Conservation (phyloP, 2,113 vertebrate genomes). For the Oriolus oriolus region DNA sequence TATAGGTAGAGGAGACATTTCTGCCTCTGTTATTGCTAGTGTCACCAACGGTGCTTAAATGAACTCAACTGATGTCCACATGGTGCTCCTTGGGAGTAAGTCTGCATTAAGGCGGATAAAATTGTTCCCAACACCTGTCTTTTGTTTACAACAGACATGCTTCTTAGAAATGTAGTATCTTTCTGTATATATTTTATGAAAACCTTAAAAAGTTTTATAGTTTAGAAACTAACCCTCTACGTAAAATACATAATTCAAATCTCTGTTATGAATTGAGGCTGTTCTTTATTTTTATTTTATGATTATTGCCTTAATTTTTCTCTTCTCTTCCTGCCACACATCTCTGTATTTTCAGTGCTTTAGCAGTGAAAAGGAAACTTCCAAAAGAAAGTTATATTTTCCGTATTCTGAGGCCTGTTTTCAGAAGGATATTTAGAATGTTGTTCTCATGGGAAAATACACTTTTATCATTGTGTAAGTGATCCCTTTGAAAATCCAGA, state of each 20-base stretch:
- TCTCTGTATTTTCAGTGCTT: neutral
- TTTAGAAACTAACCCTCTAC: neutral
- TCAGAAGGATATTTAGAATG: neutral
- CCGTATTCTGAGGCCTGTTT: neutral
- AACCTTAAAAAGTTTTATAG: neutral
- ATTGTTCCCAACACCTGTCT: neutral
- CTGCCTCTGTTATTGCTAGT: neutral
- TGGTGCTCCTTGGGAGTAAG: neutral
- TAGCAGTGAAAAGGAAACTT: neutral
- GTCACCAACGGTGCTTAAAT: neutral
- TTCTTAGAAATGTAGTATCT: neutral
- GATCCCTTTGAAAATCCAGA: slow-evolving; percentile 40
- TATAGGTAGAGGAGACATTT: neutral
- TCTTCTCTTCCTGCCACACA: neutral
- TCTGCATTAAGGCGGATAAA: neutral
- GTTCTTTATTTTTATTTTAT: neutral
- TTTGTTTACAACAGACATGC: neutral
- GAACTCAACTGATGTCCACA: neutral
- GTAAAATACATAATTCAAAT: neutral
- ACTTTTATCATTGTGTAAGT: neutral
- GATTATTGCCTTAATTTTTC: neutral
- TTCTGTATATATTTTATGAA: neutral
- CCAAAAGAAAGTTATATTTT: neutral
- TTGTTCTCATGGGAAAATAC: neutral
- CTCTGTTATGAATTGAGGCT: neutral